phyloP scores from a whole-genome alignment of 2,888 invertebrate genomes.

The Kryphioiulus occultus region DNA sequence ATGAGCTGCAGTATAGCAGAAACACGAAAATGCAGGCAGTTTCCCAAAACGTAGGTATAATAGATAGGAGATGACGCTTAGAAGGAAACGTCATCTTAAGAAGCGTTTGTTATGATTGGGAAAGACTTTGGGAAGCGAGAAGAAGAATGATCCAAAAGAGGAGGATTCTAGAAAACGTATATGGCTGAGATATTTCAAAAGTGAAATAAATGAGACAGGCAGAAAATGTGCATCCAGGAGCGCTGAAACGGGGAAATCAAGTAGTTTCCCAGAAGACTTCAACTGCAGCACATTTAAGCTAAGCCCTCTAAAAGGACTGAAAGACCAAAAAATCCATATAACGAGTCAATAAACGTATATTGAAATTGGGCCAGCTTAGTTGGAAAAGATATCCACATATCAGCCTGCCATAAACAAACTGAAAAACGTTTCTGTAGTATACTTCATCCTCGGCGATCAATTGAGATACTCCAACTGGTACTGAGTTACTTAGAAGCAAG shows the following conservation, averaged over 20 bases:
- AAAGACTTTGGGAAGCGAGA: background rate
- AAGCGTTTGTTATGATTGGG: background rate
- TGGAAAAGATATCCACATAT: background rate
- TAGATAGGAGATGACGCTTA: background rate
- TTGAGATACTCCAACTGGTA: background rate
- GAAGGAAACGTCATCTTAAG: background rate
- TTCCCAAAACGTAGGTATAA: background rate
- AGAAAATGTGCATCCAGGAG: background rate
- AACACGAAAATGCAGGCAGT: too few species aligned
- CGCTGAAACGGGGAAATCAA: too few species aligned
- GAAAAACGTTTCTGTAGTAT: background rate
- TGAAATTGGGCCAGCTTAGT: background rate
- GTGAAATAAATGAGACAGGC: background rate
- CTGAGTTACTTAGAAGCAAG: too few species aligned
- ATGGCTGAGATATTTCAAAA: background rate
- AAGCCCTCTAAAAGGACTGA: background rate
- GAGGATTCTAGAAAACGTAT: background rate
- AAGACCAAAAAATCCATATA: background rate
- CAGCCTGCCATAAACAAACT: background rate
- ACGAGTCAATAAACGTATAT: background rate
- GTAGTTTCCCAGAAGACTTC: background rate
- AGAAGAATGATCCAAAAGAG: background rate
- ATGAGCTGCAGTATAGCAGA: background rate
- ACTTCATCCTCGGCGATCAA: background rate
- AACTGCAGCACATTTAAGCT: background rate